Base-by-base conservation (phyloP, 2,888 invertebrate genomes). In the Ormyrus thymus region DNA sequence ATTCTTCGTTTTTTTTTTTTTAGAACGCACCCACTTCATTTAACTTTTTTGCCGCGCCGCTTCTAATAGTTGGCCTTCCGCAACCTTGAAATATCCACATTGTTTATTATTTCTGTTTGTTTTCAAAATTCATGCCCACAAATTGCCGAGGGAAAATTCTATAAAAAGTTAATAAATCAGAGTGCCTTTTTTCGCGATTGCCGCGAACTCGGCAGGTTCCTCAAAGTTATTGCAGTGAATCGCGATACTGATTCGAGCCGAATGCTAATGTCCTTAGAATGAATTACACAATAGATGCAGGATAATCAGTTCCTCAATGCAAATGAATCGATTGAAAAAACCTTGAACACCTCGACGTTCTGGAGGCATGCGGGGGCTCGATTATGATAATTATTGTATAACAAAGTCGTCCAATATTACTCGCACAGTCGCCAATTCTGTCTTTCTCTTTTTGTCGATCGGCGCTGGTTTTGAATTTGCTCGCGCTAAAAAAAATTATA, bases 291-390 rank as follows among this genome's bases (percentile, higher is more conserved):
- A 85, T 84, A 80, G 65, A 69, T 69, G 50, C 75, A 46, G 56
- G 80, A 82, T 86, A 86, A 88, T 87, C 85, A 86, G 84, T 86
- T 87, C 84, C 83, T 85, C 84, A 81, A 84, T 84, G 85, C 83
- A 85, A 85, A 86, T 65, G 79, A 80, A 85, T 84, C 83, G 82
- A 80, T 83, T 82, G 82, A 80, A 78, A 83, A 83, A 84, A 73
- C 86, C 86, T 86, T 86, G 86, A 85, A 82, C 77, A 81, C 82
- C 81, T 82, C 81, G 81, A 58, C 79, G 68, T 83, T 77, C 81
- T 70, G 76, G 79, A 83, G 81, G 82, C 82, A 82, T 76, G 82
- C 78, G 82, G 83, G 83, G 84, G 84, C 86, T 86, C 84, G 84
- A 85, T 84, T 84, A 85, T 84, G 83, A 81, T 85, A 84, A 86